phyloP scores from a whole-genome alignment of 2,797 vertebrate species.

The Leptoclinus maculatus region DNA sequence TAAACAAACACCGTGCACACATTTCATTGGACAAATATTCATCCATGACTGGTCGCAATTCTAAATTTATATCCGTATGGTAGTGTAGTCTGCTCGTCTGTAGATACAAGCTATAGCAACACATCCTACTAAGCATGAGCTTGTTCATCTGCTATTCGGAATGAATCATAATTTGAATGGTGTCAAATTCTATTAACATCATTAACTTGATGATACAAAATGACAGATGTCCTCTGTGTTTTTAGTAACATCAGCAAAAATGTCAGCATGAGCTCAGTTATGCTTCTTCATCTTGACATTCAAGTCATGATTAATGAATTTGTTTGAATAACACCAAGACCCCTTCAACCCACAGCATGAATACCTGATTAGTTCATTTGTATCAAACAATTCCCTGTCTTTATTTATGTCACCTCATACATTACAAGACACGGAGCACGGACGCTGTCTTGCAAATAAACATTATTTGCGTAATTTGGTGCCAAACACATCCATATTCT shows the following conservation, averaged over 20 bases:
- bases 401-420: slow-evolving; percentile 66
- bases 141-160: not conserved
- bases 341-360: slow-evolving; percentile 57
- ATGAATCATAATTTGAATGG: slow-evolving; percentile 1
- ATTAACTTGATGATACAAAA: slow-evolving; percentile 7
- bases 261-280: slow-evolving; percentile 6
- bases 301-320: slow-evolving; percentile 62
- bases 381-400: slow-evolving; percentile 45
- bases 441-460: slow-evolving; percentile 46
- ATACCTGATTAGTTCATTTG: slow-evolving; percentile 64
- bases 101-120: not conserved
- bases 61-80: not conserved
- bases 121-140: not conserved
- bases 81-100: not conserved
- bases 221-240: slow-evolving; percentile 2
- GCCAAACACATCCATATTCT: slow-evolving; percentile 34
- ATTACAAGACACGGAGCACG: slow-evolving; percentile 44
- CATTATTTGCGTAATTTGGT: slow-evolving; percentile 57
- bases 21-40: not conserved
- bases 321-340: slow-evolving; percentile 70
- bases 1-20: not conserved
- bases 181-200: not conserved
- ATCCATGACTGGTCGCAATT: not conserved
- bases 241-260: slow-evolving; percentile 32
- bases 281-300: slow-evolving; percentile 31